These are phyloP conservation scores for Trachelus stipa DNA, from an alignment of 2,888 invertebrate genomes.

Conservation along the genomic window DNA sequence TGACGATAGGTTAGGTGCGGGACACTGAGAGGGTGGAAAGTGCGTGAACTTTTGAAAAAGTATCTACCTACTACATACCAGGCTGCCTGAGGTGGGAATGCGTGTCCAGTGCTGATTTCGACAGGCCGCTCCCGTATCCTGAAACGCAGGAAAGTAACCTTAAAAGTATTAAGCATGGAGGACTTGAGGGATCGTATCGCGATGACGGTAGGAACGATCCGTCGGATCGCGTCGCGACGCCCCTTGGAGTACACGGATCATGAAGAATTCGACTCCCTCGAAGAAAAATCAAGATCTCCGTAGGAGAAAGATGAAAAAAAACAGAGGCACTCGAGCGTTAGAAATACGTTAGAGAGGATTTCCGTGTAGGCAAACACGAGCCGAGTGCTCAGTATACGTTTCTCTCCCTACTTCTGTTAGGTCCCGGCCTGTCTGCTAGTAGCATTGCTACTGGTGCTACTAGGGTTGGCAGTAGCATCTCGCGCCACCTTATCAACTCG, in stretches of 20 bases:
- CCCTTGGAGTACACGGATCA: not conserved
- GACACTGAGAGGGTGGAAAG: slow-evolving; percentile 24
- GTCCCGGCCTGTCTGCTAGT: slow-evolving; percentile 19
- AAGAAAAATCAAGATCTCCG: not conserved
- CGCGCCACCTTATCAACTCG: slow-evolving; percentile 41
- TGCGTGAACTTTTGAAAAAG: slow-evolving; percentile 53
- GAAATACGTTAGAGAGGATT: slow-evolving; percentile 66
- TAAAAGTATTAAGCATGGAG: slow-evolving; percentile 28
- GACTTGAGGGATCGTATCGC: not conserved
- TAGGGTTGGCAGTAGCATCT: slow-evolving; percentile 10
- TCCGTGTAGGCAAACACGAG: slow-evolving; percentile 65
- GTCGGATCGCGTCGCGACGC: not conserved
- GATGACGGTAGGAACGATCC: not conserved
- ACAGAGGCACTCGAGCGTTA: slow-evolving; percentile 53
- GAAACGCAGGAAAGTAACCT: slow-evolving; percentile 64
- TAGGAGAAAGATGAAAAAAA: slow-evolving; percentile 49
- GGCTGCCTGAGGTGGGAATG: slow-evolving; percentile 92
- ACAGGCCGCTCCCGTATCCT: slow-evolving; percentile 91
- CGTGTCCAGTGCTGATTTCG: slow-evolving; percentile 86
- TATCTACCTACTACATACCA: slow-evolving; percentile 73
- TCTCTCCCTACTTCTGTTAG: slow-evolving; percentile 40
- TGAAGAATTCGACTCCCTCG: not conserved
- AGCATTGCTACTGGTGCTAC: slow-evolving; percentile 18
- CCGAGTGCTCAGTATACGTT: slow-evolving; percentile 53
- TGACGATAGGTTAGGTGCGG: not conserved